These are phyloP conservation scores for Drosophila hamatofila DNA, from an alignment of 2,888 invertebrate species.

Conservation along the genomic window DNA sequence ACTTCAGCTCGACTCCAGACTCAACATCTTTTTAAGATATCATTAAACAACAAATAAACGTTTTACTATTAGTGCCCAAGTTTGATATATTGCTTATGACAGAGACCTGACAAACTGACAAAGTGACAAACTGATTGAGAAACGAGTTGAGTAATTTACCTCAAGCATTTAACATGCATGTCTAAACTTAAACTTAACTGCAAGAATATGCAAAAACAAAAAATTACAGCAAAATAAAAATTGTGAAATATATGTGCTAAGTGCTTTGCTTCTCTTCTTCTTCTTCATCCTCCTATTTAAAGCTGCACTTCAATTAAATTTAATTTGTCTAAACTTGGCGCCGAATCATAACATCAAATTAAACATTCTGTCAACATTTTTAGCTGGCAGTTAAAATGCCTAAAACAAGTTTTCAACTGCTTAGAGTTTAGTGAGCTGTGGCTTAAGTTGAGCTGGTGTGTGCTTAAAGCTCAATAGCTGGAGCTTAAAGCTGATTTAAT, in stretches of 20 bases:
- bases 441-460: neutral
- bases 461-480: neutral
- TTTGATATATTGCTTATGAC: constrained; percentile 62
- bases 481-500: neutral
- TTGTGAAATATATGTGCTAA: constrained; percentile 18
- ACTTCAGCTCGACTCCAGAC: too few species aligned
- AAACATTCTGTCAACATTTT: constrained; percentile 12
- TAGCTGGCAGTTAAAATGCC: neutral
- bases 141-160: constrained; percentile 30
- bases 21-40: constrained; percentile 45
- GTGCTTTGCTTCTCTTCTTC: neutral
- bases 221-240: neutral
- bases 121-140: constrained; percentile 34
- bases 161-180: constrained; percentile 24
- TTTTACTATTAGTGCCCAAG: constrained; percentile 29
- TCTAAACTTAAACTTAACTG: constrained; percentile 17
- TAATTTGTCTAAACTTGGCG: constrained; percentile 6
- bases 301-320: neutral
- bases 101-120: constrained; percentile 56
- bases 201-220: constrained; percentile 10
- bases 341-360: constrained; percentile 2
- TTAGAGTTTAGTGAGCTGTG: neutral
- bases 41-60: constrained; percentile 46
- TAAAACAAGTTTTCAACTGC: neutral
- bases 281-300: too few species aligned